Evolutionary conservation across 2,113 vertebrate species (phyloP), one percentile per base, ranked within the genome.

Genomic region (Stigmatopora nigra): DNA sequence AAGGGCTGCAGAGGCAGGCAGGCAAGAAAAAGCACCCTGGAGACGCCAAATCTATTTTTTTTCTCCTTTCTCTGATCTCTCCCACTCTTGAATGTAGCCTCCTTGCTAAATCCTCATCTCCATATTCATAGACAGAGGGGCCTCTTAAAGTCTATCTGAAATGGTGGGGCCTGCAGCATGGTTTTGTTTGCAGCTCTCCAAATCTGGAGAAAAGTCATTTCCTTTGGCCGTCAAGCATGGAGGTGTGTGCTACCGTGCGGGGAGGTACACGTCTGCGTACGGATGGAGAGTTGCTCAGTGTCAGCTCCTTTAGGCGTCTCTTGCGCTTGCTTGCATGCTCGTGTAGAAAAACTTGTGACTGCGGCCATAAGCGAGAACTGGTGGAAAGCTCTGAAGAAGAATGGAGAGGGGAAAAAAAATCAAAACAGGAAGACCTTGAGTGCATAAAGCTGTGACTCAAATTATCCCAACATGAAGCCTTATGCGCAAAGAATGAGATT

Each of bases 51-150:
- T 82, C 73, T 80, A 61, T 69, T 63, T 60, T 68, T 69, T 49
- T 61, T 38, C 10, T 19, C 25, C 25, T 31, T 31, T 64, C 49
- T 73, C 72, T 68, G 81, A 78, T 81, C 78, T 80, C 60, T 76
- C 59, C 44, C 71, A 68, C 65, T 52, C 56, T 73, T 36, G 4
- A 55, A 48, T 64, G 47, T 6, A 11, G 35, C 55, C 67, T 67
- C 69, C 22, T 56, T 77, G 58, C 55, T 65, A 87, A 86, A 83
- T 83, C 85, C 87, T 86, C 84, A 89, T 88, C 85, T 89, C 83
- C 87, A 89, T 89, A 87, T 88, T 89, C 81, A 86, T 87, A 84
- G 76, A 83, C 77, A 81, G 82, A 82, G 75, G 82, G 80, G 55
- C 76, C 48, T 81, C 78, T 83, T 80, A 70, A 83, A 82, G 77